phyloP scores from a whole-genome alignment of 1,140 invertebrate genomes.

The Bombus affinis region DNA sequence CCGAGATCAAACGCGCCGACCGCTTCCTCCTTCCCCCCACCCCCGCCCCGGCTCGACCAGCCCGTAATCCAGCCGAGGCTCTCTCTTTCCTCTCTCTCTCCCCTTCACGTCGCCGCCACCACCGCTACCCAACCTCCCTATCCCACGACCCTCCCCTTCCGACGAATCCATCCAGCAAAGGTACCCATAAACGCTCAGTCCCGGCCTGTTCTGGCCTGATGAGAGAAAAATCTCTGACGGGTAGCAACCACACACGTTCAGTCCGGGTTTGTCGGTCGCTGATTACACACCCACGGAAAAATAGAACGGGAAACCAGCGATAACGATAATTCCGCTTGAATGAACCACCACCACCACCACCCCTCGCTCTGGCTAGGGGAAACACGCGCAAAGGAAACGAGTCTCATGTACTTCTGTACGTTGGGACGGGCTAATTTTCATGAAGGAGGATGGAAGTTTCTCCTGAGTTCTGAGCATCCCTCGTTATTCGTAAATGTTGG shows the following conservation, averaged over 20 bases:
- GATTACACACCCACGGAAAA: conserved; percentile 38
- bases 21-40: conserved; percentile 58
- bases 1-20: conserved; percentile 79
- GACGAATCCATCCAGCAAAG: conserved; percentile 57
- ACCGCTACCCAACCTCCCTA: neutral
- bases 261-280: conserved; percentile 8
- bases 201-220: conserved; percentile 48
- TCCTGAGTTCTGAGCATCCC: neutral
- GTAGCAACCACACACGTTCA: conserved; percentile 36
- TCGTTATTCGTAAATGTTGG: conserved; percentile 2
- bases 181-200: conserved; percentile 54
- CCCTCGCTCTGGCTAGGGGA: neutral
- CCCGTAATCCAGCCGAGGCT: conserved; percentile 59
- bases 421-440: conserved; percentile 21
- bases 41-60: conserved; percentile 40
- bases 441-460: neutral
- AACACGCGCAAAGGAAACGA: conserved; percentile 3
- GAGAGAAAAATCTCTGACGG: conserved; percentile 54
- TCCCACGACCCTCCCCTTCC: conserved; percentile 33
- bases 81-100: conserved; percentile 44
- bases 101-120: conserved; percentile 4
- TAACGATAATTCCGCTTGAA: conserved; percentile 35
- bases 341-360: conserved; percentile 24
- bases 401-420: neutral
- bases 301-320: conserved; percentile 41